phyloP scores from a whole-genome alignment of 2,113 vertebrate genomes.

The Panthera uncia region DNA sequence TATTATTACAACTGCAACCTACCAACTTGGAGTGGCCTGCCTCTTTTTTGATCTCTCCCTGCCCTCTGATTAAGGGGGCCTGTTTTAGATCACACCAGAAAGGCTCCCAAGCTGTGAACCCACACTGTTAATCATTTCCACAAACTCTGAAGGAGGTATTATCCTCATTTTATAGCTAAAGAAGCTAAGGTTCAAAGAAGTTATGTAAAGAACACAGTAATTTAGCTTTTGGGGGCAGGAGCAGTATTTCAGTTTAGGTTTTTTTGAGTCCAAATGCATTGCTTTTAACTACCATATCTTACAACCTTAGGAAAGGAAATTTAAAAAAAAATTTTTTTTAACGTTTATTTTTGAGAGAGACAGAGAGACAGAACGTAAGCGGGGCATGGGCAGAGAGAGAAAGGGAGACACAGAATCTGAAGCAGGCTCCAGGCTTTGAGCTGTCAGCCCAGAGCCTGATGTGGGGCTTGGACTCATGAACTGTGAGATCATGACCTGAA shows the following conservation, averaged over 20 bases:
- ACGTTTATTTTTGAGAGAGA: too few relatives aligned
- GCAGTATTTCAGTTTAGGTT: background rate
- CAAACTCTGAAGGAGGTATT: background rate
- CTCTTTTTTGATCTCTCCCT: background rate
- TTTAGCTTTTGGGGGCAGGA: background rate
- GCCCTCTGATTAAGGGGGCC: background rate
- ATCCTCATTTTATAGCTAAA: background rate
- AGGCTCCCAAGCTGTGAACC: background rate
- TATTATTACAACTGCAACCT: background rate
- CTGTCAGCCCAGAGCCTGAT: too few relatives aligned
- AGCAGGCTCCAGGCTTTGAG: too few relatives aligned
- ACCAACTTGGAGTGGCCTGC: background rate
- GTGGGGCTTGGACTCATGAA: too few relatives aligned
- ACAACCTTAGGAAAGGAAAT: background rate
- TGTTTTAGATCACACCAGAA: background rate
- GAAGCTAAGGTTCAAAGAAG: background rate
- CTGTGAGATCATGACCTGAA: too few relatives aligned
- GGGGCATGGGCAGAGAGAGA: too few relatives aligned
- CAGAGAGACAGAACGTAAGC: too few relatives aligned
- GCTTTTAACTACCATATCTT: background rate
- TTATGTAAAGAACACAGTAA: conserved; percentile 13
- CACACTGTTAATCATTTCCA: background rate
- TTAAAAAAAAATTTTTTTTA: too few relatives aligned
- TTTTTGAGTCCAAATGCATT: background rate
- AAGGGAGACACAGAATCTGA: too few relatives aligned